Evolutionary conservation across 2,888 invertebrate genomes (phyloP), one percentile per base, ranked within the genome.

Genomic region (Acanthosoma haemorrhoidale): DNA sequence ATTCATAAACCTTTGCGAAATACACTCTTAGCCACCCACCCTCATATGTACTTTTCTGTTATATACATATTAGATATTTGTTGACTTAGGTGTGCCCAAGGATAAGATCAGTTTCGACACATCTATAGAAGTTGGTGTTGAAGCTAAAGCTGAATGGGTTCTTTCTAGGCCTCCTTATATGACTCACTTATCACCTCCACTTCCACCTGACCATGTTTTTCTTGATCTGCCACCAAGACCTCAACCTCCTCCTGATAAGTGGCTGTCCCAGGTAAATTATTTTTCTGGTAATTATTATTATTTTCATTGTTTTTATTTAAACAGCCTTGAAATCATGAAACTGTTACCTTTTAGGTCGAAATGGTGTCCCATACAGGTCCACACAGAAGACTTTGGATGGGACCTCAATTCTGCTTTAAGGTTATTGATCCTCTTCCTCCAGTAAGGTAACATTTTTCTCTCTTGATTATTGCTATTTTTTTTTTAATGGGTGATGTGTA

Each of bases 401-500:
- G 98, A 9, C 99, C 99, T n/a, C 98, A 99, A 83, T 98, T 98
- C 80, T 90, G 92, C 31, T 98, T 99, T 82, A 96, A 96, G 82
- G 94, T 94, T 9, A 94, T 93, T 79, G 91, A 89, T 77, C 86
- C 87, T 70, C 83, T 73, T 21, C 69, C 84, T 64, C n/a, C n/a
- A 25, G 88, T 87, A 77, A 90, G 91, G 91, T 90, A 78, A 79
- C 82, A 79, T 59, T 29, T 16, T 39, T 8, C 13, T 34, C 5
- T 29, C 32, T 71, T 59, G 13, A 31, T 69, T 38, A 63, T 63
- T 57, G 16, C 15, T 34, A 21, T 25, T 3, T 9, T 41, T 16
- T 41, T 18, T 18, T 18, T 41, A 8, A 41, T 41, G 8, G 5
- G 8, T 18, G 16, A 2, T 11, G 4, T 11, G 15, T 4, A 38